These are phyloP conservation scores for Tricholaema leucomelas DNA, from an alignment of 2,113 vertebrate species.

Conservation along the genomic window DNA sequence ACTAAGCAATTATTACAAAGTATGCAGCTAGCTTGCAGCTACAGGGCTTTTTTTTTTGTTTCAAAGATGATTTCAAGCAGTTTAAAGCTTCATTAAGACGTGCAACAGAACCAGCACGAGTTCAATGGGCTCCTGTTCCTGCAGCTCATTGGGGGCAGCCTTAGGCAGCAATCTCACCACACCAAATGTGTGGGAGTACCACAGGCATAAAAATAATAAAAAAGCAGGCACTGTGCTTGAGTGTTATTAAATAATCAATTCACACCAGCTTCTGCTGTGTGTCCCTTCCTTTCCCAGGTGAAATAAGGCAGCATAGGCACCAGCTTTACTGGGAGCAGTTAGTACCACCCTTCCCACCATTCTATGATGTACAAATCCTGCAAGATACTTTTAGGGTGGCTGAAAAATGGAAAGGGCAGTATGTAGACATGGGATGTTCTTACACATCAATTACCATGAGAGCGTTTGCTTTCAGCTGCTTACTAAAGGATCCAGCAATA, in stretches of 20 bases:
- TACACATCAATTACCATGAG: background rate
- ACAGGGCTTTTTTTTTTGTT: background rate
- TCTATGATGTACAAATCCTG: background rate
- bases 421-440: background rate
- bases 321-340: background rate
- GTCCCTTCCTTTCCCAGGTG: background rate
- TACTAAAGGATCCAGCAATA: background rate
- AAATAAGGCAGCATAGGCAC: background rate
- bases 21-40: background rate
- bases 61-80: conserved; percentile 27
- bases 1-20: conserved; percentile 11
- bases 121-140: background rate
- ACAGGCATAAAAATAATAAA: conserved; percentile 2
- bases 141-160: background rate
- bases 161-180: conserved; percentile 11
- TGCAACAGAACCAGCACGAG: background rate
- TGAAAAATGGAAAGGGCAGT: background rate
- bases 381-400: background rate
- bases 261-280: background rate
- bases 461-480: background rate
- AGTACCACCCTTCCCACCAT: background rate
- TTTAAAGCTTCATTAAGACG: conserved; percentile 30
- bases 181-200: background rate
- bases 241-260: conserved; percentile 37
- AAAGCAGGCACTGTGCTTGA: background rate